Conservation (phyloP, 1,140 invertebrate genomes). For the Caenorhabditis briggsae region DNA sequence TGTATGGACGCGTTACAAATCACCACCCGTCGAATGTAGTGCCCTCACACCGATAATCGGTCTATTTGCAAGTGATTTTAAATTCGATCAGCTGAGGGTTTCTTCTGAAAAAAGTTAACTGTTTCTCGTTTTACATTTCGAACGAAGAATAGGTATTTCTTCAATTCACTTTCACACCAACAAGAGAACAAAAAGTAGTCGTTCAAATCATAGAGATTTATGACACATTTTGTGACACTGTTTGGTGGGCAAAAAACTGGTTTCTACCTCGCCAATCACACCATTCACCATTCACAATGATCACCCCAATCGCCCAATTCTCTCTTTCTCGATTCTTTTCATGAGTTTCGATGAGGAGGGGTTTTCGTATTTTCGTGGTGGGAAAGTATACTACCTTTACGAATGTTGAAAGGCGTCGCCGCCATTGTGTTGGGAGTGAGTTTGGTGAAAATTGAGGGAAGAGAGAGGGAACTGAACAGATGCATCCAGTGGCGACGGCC, state of each 20-base stretch:
- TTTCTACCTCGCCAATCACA: constrained; percentile 20
- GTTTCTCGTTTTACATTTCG: not conserved
- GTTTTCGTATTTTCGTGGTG: not conserved
- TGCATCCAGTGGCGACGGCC: not conserved
- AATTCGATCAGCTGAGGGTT: too few relatives aligned
- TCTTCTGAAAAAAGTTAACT: too few relatives aligned
- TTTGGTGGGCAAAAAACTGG: constrained; percentile 44
- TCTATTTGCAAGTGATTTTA: not conserved
- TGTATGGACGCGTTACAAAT: constrained; percentile 7
- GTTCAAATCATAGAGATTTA: constrained; percentile 55
- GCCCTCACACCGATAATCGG: not conserved
- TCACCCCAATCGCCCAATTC: not conserved
- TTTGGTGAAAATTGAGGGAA: not conserved
- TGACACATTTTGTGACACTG: constrained; percentile 54
- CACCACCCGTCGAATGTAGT: not conserved
- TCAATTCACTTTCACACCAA: not conserved
- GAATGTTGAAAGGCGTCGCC: not conserved
- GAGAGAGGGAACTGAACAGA: constrained; percentile 4
- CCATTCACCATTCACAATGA: constrained; percentile 36
- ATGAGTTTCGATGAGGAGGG: not conserved
- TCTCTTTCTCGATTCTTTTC: constrained; percentile 17
- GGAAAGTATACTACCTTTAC: constrained; percentile 7
- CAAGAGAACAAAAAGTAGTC: constrained; percentile 27
- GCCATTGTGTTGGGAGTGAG: not conserved
- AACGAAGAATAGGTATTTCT: not conserved